Base-by-base conservation (phyloP, 30 jellyfish, hydroid and myxozoan genomes). In the Hydractinia echinata region DNA sequence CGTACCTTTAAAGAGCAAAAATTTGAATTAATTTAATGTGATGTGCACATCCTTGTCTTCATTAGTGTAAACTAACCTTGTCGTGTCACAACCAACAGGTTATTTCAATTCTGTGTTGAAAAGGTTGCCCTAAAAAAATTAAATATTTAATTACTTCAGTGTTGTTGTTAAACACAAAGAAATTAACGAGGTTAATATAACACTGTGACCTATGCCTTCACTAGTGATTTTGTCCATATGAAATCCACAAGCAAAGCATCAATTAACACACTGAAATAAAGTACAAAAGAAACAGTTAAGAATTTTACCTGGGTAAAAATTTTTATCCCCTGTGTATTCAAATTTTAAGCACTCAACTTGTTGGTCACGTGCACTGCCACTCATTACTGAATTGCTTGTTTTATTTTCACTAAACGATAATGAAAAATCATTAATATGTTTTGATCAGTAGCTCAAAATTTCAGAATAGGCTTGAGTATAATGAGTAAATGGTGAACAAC, bases 71-170 rank as follows among this genome's bases (percentile, higher is more conserved):
- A 58, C 69, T 58, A 13, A 58, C 69, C 69, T 58, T 58, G 3
- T 58, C 69, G 15, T 58, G 69, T 58, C 69, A 58, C 69, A 58
- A 16, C 19, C 19, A 58, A 13, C 69, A 13, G 69, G 69, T n/a
- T 58, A 58, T 58, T 16, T 58, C 69, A 58, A 58, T 58, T 13
- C 19, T 58, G 19, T 58, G 69, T 58, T 58, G 69, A 58, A 58
- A 58, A 58, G 69, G 69, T 58, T 58, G 69, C 69, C 69, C 69
- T 58, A 58, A 58, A 58, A 58, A 11, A 30, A 30, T 11, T 58
- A 16, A 58, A 58, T 58, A 11, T 58, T 58, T 16, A 16, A 58
- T 58, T 58, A 58, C 3, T 58, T 58, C 69, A 58, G 15, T 58
- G 15, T 58, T 58, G 15, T 58, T 16, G 69, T 13, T 58, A 58